Conservation (phyloP, 2,113 vertebrate species). For the Varanus komodoensis region DNA sequence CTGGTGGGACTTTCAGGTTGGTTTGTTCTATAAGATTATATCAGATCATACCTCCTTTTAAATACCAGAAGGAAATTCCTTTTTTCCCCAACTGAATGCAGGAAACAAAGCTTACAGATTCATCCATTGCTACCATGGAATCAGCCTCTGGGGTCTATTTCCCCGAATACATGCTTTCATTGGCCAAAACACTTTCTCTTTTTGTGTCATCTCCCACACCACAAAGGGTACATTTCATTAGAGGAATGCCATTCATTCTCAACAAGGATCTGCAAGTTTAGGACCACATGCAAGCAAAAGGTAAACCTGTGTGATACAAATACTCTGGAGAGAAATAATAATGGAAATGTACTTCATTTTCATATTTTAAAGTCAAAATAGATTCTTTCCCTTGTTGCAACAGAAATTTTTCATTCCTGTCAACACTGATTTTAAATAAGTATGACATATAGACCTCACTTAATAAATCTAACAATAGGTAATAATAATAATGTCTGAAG, state of each 20-base stretch:
- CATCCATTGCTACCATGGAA: neutral
- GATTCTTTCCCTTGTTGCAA: constrained; percentile 22
- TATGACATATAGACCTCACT: neutral
- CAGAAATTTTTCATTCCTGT: constrained; percentile 40
- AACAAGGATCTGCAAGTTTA: neutral
- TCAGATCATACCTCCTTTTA: too few relatives aligned
- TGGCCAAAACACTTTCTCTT: neutral
- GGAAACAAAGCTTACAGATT: too few relatives aligned
- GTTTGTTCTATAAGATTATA: too few relatives aligned
- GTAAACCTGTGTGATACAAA: constrained; percentile 14
- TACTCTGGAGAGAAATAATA: neutral
- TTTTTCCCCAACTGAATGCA: too few relatives aligned
- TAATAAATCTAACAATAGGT: constrained; percentile 27
- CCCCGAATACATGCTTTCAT: neutral
- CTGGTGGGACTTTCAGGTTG: too few relatives aligned
- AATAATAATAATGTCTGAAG: constrained; percentile 64
- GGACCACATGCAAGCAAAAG: constrained; percentile 17
- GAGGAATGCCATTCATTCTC: neutral
- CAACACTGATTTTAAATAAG: constrained; percentile 27
- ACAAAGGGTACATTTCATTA: neutral
- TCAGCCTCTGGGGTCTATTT: neutral
- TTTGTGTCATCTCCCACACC: neutral
- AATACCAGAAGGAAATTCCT: too few relatives aligned
- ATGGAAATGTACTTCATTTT: constrained; percentile 39
- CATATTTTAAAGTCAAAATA: constrained; percentile 20